Percentiles rank a stretch among this genome's conserved stretches.
These are phyloP conservation scores for Lycophotia porphyrea DNA, from an alignment of 2,888 invertebrate species.

Conservation along the genomic window DNA sequence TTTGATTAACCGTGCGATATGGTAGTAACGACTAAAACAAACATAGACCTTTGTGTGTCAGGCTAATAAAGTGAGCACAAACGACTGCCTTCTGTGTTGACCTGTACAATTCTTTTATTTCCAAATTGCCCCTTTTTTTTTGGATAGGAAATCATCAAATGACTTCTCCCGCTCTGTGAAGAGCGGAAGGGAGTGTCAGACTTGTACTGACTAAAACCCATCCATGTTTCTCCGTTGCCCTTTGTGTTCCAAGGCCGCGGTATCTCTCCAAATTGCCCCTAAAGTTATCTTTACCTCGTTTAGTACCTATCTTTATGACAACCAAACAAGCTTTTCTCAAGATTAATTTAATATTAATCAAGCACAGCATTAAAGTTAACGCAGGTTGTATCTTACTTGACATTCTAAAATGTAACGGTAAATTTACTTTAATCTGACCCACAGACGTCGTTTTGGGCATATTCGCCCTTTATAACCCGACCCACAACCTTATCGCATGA, in stretches of 20 bases:
- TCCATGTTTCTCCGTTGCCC: too few relatives aligned
- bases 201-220: too few relatives aligned
- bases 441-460: slow-evolving; percentile 35
- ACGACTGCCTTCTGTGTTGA: not conserved
- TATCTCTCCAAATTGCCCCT: not conserved
- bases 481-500: slow-evolving; percentile 21
- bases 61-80: not conserved
- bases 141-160: too few relatives aligned
- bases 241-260: too few relatives aligned
- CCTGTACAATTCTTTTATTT: not conserved
- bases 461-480: slow-evolving; percentile 28
- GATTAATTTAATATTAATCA: slow-evolving; percentile 43
- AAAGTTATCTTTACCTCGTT: not conserved
- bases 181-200: too few relatives aligned
- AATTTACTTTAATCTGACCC: slow-evolving; percentile 50
- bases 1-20: not conserved
- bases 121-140: not conserved
- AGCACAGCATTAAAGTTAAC: slow-evolving; percentile 30
- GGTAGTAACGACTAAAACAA: not conserved
- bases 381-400: slow-evolving; percentile 36
- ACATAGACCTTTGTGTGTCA: not conserved
- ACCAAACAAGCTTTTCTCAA: slow-evolving; percentile 9
- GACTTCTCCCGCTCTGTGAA: too few relatives aligned
- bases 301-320: not conserved
- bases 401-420: slow-evolving; percentile 37